phyloP scores from a whole-genome alignment of 2,797 vertebrate genomes.

The Emys orbicularis region DNA sequence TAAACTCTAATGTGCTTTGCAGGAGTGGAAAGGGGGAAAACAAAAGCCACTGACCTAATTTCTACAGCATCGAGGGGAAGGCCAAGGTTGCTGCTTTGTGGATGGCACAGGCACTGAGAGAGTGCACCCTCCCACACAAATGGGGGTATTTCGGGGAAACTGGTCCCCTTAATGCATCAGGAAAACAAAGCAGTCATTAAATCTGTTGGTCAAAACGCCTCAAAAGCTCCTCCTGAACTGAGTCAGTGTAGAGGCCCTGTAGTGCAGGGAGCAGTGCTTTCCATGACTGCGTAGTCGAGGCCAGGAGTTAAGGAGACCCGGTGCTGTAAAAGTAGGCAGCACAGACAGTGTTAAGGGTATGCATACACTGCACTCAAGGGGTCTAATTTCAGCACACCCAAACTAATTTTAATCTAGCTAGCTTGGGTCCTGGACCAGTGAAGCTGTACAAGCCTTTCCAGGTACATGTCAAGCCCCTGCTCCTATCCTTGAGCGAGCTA shows the following conservation, averaged over 20 bases:
- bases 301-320: background rate
- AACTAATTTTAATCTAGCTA: background rate
- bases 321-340: background rate
- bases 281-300: background rate
- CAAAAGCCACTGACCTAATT: slow-evolving; percentile 76
- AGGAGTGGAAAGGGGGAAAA: slow-evolving; percentile 36
- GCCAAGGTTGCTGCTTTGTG: slow-evolving; percentile 18
- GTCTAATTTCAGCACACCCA: background rate
- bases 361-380: background rate
- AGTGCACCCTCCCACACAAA: background rate
- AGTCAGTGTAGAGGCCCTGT: background rate
- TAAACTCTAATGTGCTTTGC: slow-evolving; percentile 78
- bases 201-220: background rate
- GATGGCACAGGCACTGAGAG: slow-evolving; percentile 26
- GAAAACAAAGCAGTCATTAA: background rate
- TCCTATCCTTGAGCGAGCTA: background rate
- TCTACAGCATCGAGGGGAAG: slow-evolving; percentile 50
- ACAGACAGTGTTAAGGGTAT: background rate
- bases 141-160: background rate
- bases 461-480: background rate
- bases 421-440: background rate
- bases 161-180: background rate
- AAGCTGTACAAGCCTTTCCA: background rate
- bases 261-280: background rate
- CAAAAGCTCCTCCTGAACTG: background rate